A percentile compares a stretch with the other conserved stretches of the same genome.
phyloP scores from a whole-genome alignment of 2,113 vertebrate genomes.

The Rhynchomys soricoides region DNA sequence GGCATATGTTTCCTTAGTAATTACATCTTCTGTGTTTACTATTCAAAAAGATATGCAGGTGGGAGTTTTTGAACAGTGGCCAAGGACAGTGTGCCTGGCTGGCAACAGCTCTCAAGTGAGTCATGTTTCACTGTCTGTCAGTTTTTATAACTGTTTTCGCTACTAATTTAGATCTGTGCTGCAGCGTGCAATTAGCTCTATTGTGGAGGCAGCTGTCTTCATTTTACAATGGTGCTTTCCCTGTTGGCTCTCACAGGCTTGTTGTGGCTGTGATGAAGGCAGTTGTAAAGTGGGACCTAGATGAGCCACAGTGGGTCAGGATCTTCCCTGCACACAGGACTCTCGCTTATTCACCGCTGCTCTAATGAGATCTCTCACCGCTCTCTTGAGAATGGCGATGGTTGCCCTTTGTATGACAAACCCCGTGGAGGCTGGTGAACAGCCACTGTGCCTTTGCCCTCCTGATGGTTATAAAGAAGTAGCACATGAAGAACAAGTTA shows the following conservation, averaged over 20 bases:
- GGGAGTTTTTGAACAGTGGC: constrained; percentile 93
- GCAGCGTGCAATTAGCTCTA: constrained; percentile 97
- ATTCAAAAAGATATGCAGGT: constrained; percentile 97
- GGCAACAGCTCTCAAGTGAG: constrained; percentile 90
- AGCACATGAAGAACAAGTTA: neutral
- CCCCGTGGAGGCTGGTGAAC: neutral
- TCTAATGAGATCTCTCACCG: neutral
- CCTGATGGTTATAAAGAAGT: neutral
- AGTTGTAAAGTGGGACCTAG: constrained; percentile 83
- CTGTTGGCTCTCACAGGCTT: constrained; percentile 83
- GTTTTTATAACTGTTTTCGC: constrained; percentile 95
- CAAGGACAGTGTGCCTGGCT: constrained; percentile 90
- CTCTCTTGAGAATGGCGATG: neutral
- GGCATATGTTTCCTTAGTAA: constrained; percentile 96
- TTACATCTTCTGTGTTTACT: constrained; percentile 99
- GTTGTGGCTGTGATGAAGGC: constrained; percentile 87
- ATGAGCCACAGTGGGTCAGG: constrained; percentile 77
- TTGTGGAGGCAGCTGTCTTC: constrained; percentile 97
- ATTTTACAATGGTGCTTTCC: constrained; percentile 88
- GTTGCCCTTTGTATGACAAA: neutral
- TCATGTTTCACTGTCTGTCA: constrained; percentile 92
- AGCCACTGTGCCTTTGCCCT: neutral
- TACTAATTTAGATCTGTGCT: constrained; percentile 93
- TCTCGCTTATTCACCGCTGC: constrained; percentile 2
- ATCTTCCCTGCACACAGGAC: constrained; percentile 47